Evolutionary conservation across 2,888 invertebrate genomes (phyloP), one percentile per base, ranked within the genome.

Genomic region (Fissipunctia ypsillon): DNA sequence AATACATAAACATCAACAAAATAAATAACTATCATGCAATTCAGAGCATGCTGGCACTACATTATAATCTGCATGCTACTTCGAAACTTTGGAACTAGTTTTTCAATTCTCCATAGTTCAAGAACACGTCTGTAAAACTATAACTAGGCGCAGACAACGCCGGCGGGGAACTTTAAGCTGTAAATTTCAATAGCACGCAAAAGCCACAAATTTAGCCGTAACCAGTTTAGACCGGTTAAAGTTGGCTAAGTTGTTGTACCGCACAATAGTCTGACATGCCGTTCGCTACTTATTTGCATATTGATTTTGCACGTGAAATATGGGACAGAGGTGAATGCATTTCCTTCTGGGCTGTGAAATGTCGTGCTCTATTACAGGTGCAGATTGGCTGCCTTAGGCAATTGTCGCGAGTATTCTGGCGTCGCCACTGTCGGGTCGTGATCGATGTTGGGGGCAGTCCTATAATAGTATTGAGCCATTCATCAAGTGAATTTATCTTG

Each of bases 121-220:
- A 85, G 86, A 88, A 88, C 85, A 87, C 85, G 83, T 83, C 85
- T 85, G 82, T 83, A 81, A 76, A 88, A 85, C 91, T 87, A n/a
- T n/a, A 90, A 85, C 84, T 88, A 83, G 82, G 85, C 80, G 86
- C 86, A 90, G 89, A 91, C 90, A 90, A 90, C 90, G 89, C 86
- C 88, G 91, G 91, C 90, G 91, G 87, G 88, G 85, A 95, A 94
- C 89, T 94, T 94, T 91, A 86, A 90, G 92, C 93, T 92, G 95
- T 95, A 95, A 95, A 95, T 95, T 95, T 95, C 94, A 95, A 95
- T 94, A 94, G 92, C 91, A 92, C 91, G 93, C 93, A 92, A 93
- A 94, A 90, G 93, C 94, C 93, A 94, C 95, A 94, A 95, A 94
- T 95, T 95, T 92, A 91, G 88, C 87, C 25, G 78, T 83, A 87